Conservation (phyloP, 64 coral and sea anemone genomes). For the Montipora sp. region DNA sequence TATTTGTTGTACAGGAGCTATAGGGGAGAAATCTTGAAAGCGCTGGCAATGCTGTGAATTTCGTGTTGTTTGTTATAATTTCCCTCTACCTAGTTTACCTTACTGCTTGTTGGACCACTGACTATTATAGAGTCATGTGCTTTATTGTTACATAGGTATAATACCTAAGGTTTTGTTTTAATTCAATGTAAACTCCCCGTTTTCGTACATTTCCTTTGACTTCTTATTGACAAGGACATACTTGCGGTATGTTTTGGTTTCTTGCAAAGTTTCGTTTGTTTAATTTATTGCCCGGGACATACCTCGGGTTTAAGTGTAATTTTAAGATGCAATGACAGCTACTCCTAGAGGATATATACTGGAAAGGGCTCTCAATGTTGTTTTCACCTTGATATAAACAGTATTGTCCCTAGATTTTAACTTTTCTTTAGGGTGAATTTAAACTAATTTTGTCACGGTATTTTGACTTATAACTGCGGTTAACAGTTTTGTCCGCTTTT, state of each 20-base stretch:
- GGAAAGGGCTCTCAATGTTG: background rate
- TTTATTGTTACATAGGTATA: too few relatives aligned
- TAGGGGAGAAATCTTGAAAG: constrained; percentile 20
- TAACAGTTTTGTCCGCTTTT: too few relatives aligned
- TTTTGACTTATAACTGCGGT: background rate
- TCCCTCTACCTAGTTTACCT: too few relatives aligned
- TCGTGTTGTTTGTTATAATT: too few relatives aligned
- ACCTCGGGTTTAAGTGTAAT: background rate
- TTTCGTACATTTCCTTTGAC: background rate
- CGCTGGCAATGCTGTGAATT: background rate
- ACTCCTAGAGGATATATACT: background rate
- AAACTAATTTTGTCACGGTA: background rate
- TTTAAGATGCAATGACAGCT: background rate
- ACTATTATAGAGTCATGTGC: too few relatives aligned
- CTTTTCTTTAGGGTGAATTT: background rate
- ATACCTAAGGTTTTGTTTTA: too few relatives aligned
- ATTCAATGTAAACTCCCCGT: too few relatives aligned
- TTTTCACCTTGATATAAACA: background rate
- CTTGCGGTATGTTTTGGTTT: background rate
- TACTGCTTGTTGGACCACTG: too few relatives aligned
- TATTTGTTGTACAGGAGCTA: constrained; percentile 10
- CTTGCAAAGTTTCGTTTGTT: background rate
- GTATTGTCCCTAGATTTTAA: background rate
- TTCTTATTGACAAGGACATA: background rate
- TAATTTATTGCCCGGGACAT: background rate